Evolutionary conservation across 2,797 vertebrate genomes (phyloP).

Genomic region (Lateolabrax maculatus): DNA sequence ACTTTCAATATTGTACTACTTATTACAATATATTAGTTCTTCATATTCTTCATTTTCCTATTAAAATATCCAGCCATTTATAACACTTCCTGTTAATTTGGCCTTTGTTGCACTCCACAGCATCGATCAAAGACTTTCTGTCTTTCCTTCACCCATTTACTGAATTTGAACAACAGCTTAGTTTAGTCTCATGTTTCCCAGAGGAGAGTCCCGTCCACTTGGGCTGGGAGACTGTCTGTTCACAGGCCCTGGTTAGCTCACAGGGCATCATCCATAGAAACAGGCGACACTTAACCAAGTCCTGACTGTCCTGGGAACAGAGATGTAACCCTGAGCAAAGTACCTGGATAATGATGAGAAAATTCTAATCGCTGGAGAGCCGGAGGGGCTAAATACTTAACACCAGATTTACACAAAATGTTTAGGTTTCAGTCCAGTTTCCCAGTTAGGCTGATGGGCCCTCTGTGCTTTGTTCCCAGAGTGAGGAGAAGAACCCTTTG

Average conservation of each 20-base stretch:
- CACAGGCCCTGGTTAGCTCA: conserved; percentile 78
- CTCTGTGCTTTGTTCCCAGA: conserved; percentile 43
- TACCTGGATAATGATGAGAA: conserved; percentile 67
- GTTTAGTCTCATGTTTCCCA: conserved; percentile 58
- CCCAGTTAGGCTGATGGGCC: conserved; percentile 36
- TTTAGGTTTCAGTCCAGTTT: conserved; percentile 59
- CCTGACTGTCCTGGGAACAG: conserved; percentile 65
- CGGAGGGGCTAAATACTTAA: conserved; percentile 68
- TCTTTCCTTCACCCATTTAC: conserved; percentile 47
- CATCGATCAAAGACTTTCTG: conserved; percentile 55
- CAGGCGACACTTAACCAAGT: conserved; percentile 60
- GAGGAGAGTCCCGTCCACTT: conserved; percentile 59
- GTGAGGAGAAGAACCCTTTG: conserved; percentile 41
- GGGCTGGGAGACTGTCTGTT: conserved; percentile 70
- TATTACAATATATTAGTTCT: neutral
- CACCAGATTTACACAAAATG: conserved; percentile 60
- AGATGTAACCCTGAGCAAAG: conserved; percentile 54
- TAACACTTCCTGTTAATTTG: too few relatives aligned
- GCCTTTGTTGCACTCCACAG: conserved; percentile 15
- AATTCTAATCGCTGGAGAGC: conserved; percentile 43
- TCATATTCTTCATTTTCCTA: neutral
- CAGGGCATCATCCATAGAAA: conserved; percentile 76
- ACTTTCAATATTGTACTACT: too few relatives aligned
- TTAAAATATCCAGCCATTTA: neutral
- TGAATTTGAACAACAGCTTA: conserved; percentile 60